Evolutionary conservation across 2,888 invertebrate genomes (phyloP).

Genomic region (Diplolepis rosae): DNA sequence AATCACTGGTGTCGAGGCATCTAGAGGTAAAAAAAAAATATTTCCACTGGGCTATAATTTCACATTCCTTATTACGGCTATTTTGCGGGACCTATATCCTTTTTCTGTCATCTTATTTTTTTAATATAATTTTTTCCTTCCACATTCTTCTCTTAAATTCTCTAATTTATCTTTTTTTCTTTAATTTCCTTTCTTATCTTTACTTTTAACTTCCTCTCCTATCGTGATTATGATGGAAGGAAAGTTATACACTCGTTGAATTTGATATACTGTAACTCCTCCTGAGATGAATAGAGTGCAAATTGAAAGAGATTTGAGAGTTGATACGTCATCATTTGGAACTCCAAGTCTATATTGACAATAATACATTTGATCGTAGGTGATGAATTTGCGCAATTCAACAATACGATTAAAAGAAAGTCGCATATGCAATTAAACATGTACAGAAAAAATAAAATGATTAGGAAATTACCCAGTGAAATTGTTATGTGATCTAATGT

Average conservation of each 20-base stretch:
- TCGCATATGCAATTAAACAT: neutral
- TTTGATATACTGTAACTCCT: neutral
- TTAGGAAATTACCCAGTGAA: neutral
- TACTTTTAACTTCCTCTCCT: neutral
- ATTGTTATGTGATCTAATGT: no score
- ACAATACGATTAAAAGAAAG: neutral
- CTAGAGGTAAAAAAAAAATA: constrained; percentile 50
- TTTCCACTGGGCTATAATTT: constrained; percentile 55
- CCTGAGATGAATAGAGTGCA: neutral
- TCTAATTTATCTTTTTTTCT: constrained; percentile 3
- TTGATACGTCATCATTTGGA: neutral
- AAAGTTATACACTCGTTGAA: neutral
- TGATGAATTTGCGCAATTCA: neutral
- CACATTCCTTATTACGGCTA: constrained; percentile 50
- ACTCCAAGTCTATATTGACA: neutral
- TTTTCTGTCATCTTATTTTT: no score
- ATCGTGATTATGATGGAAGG: neutral
- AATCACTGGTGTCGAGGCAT: constrained; percentile 40
- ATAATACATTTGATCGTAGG: neutral
- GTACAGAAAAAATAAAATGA: neutral
- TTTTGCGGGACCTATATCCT: constrained; percentile 46
- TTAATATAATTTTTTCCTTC: no score
- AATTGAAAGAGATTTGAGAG: constrained; percentile 7
- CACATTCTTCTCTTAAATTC: constrained; percentile 29
- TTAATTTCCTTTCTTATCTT: neutral